These are phyloP conservation scores for Mycteria americana DNA, from an alignment of 2,797 vertebrate genomes.

Conservation along the genomic window DNA sequence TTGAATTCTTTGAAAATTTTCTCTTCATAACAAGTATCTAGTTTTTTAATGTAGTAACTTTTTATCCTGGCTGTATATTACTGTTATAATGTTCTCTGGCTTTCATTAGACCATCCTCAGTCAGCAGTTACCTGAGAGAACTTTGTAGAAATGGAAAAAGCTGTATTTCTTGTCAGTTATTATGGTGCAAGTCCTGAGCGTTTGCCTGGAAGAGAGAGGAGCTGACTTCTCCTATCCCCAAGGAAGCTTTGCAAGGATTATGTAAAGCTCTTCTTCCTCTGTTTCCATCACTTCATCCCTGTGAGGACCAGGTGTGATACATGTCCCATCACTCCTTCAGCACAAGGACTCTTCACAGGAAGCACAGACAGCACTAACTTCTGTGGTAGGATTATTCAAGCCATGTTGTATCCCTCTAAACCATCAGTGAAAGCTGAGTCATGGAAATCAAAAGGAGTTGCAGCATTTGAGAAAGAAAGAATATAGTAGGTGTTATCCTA, in stretches of 20 bases:
- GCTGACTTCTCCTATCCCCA: background rate
- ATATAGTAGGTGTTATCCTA: background rate
- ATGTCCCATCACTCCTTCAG: background rate
- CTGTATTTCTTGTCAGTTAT: background rate
- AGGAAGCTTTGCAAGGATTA: background rate
- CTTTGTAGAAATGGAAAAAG: background rate
- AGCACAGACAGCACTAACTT: background rate
- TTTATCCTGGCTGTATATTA: background rate
- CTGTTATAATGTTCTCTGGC: background rate
- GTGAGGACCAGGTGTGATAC: background rate
- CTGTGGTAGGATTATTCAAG: background rate
- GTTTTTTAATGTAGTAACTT: background rate
- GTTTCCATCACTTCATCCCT: background rate
- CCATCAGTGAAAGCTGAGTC: background rate
- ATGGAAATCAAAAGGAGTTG: background rate
- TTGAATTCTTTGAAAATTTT: background rate
- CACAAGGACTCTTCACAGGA: background rate
- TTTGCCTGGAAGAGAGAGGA: background rate
- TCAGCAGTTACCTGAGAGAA: background rate
- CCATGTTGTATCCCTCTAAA: background rate
- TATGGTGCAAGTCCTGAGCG: background rate
- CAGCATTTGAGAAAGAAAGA: background rate
- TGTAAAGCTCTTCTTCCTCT: background rate
- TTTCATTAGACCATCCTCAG: background rate
- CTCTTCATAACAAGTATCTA: background rate